These are phyloP conservation scores for Ahaetulla prasina DNA, from an alignment of 2,113 vertebrate genomes.

Conservation along the genomic window DNA sequence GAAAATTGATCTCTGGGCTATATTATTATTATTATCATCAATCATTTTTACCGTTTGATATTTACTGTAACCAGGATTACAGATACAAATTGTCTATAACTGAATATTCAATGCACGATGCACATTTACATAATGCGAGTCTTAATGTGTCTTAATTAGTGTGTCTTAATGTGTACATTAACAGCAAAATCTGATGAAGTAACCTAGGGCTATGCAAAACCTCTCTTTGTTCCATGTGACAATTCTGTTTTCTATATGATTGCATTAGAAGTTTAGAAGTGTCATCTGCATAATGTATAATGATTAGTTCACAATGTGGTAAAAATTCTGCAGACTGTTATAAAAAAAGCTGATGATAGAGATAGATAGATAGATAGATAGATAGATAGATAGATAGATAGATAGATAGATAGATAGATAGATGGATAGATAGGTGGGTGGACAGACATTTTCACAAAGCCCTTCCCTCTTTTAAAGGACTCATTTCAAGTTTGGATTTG, in stretches of 20 bases:
- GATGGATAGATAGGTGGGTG: too few relatives aligned
- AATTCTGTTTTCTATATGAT: background rate
- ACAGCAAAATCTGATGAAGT: background rate
- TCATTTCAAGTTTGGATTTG: constrained; percentile 20
- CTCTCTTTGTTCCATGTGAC: background rate
- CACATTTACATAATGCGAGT: background rate
- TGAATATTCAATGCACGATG: background rate
- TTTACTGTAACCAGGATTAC: background rate
- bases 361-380: background rate
- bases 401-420: too few relatives aligned
- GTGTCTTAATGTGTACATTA: background rate
- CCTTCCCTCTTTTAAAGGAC: constrained; percentile 18
- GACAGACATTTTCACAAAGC: background rate
- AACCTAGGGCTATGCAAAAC: background rate
- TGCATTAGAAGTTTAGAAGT: background rate
- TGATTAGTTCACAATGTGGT: background rate
- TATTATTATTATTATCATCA: background rate
- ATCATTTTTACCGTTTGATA: background rate
- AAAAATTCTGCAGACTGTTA: background rate
- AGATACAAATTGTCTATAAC: background rate
- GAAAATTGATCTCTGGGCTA: background rate
- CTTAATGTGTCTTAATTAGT: background rate
- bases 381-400: too few relatives aligned
- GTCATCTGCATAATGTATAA: background rate
- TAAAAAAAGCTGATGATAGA: background rate